Conservation (phyloP, 2,888 invertebrate genomes). For the Standfussiana lucernea region DNA sequence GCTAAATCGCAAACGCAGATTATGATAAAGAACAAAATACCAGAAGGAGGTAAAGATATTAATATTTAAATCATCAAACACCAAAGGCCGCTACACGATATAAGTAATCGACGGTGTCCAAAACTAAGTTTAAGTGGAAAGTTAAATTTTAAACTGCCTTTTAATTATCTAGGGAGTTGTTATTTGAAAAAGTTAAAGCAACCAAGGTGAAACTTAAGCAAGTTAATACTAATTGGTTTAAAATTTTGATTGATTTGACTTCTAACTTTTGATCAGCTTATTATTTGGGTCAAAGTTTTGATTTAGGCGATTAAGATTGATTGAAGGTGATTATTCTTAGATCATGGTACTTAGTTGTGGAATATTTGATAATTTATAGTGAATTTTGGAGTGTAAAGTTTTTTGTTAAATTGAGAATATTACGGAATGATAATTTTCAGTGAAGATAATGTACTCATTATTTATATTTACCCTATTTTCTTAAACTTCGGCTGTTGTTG, state of each 20-base stretch:
- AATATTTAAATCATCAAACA: slow-evolving; percentile 6
- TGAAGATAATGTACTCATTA: not conserved
- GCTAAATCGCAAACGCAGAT: not conserved
- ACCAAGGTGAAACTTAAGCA: slow-evolving; percentile 68
- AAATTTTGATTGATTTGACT: slow-evolving; percentile 79
- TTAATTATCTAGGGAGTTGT: slow-evolving; percentile 70
- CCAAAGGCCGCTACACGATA: slow-evolving; percentile 41
- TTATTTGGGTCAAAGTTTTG: slow-evolving; percentile 63
- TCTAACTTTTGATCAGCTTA: slow-evolving; percentile 65
- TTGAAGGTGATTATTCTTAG: slow-evolving; percentile 47
- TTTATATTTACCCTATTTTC: not conserved
- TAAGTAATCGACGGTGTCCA: slow-evolving; percentile 70
- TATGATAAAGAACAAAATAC: not conserved
- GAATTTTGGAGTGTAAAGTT: slow-evolving; percentile 13
- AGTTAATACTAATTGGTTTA: slow-evolving; percentile 71
- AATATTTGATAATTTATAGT: slow-evolving; percentile 5
- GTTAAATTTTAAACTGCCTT: slow-evolving; percentile 74
- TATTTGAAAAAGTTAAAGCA: slow-evolving; percentile 74
- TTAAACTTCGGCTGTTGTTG: not conserved
- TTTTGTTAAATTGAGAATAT: not conserved
- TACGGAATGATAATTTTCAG: not conserved
- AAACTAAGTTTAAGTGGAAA: slow-evolving; percentile 74
- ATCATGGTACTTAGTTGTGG: slow-evolving; percentile 1
- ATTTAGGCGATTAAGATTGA: slow-evolving; percentile 66
- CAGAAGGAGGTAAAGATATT: not conserved